Base-by-base conservation (phyloP, 2,113 vertebrate genomes). In the Pampusana beccarii region DNA sequence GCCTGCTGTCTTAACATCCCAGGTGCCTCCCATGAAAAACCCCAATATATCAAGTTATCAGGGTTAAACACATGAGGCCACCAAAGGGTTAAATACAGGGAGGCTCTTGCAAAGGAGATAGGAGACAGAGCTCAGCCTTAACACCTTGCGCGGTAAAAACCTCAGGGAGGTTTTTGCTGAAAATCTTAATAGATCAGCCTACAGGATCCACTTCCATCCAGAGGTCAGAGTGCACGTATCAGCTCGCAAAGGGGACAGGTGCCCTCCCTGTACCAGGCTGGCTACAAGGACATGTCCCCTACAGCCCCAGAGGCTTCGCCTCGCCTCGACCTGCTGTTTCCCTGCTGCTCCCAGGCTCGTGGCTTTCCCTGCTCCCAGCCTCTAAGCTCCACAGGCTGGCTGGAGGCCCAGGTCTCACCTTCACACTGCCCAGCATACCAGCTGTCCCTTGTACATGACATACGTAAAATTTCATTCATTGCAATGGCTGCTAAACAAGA, bases 401-500 rank as follows among this genome's bases (percentile, higher is more conserved):
- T 51, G 60, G 51, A 50, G 58, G 36, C 42, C 12, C 56, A 73
- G 38, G 38, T 25, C 67, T 51, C 31, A 5, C 38, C 62, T 69
- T 66, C 36, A 29, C 29, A 13, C 21, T 80, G 74, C 60, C 67
- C 60, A 62, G 16, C 3, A 7, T 26, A 69, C 19, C 58, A 57
- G 34, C n/a, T 64, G 58, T 24, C 58, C 50, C 40, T 77, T 3
- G 2, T 16, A 21, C 1, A 7, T 29, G 33, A 18, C 62, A 83
- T 31, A 42, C 77, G 28, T 51, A 31, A 73, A 46, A 31, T 24
- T 62, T 73, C 46, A 60, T 54, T 90, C 33, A 28, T 23, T 57
- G 50, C 40, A 74, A 85, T 16, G 26, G 81, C 69, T 84, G 16
- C 38, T 88, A 73, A 95, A 54, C n/a, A 64, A 86, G 33, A 88